phyloP scores from a whole-genome alignment of 2,888 invertebrate genomes.

The Ecdyonurus torrentis region DNA sequence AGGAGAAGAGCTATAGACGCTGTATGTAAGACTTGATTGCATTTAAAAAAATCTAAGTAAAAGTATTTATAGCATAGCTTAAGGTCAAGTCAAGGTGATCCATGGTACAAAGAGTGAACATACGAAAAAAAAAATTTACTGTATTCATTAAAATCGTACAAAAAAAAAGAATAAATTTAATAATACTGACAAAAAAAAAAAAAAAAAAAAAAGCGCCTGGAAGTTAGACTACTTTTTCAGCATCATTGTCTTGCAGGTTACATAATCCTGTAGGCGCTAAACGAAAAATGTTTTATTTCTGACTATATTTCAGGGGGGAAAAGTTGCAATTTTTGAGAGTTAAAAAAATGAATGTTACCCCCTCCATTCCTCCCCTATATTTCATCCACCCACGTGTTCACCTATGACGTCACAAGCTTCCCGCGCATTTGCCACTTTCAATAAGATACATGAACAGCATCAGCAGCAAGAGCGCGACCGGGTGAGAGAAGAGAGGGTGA shows the following conservation, averaged over 20 bases:
- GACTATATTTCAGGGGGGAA: not conserved
- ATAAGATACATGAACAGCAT: not conserved
- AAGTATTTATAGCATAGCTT: not conserved
- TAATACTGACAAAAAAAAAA: too few relatives aligned
- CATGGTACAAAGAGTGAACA: too few relatives aligned
- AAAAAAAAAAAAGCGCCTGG: too few relatives aligned
- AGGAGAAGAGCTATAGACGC: too few relatives aligned
- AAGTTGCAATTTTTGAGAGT: not conserved
- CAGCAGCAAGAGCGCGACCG: slow-evolving; percentile 1
- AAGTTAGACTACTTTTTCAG: not conserved
- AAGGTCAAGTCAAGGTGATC: not conserved
- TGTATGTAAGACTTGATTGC: too few relatives aligned
- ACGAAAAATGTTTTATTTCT: too few relatives aligned
- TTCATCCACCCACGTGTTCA: slow-evolving; percentile 1
- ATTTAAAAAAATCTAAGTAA: too few relatives aligned
- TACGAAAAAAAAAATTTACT: too few relatives aligned
- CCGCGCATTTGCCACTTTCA: not conserved
- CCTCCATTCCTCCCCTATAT: not conserved
- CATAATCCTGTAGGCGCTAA: not conserved
- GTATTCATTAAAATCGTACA: too few relatives aligned
- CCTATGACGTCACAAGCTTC: not conserved
- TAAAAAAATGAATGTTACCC: not conserved
- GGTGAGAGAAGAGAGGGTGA: not conserved
- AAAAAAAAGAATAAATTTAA: too few relatives aligned
- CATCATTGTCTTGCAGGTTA: not conserved